Conservation (phyloP, 2,888 invertebrate species). For the Drosophila pseudotalamancana region DNA sequence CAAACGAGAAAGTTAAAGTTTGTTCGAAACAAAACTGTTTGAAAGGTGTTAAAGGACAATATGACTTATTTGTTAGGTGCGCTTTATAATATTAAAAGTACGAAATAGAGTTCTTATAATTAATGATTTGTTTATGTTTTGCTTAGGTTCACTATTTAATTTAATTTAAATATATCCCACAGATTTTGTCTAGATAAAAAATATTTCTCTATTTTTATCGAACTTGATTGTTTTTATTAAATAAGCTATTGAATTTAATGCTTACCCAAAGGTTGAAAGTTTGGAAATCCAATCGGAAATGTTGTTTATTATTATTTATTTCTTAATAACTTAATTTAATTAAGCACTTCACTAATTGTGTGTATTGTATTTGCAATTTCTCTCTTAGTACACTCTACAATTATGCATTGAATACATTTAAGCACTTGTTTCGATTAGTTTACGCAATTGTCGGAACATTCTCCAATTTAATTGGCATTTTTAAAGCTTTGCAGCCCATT, state of each 20-base stretch:
- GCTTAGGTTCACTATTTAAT: too few species aligned
- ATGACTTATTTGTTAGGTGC: not conserved
- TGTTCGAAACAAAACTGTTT: slow-evolving; percentile 14
- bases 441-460: slow-evolving; percentile 33
- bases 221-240: not conserved
- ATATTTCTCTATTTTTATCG: too few species aligned
- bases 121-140: not conserved
- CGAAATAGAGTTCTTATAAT: too few species aligned
- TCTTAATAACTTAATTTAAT: slow-evolving; percentile 1
- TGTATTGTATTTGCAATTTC: slow-evolving; percentile 53
- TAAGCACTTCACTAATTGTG: slow-evolving; percentile 40
- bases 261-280: slow-evolving; percentile 44
- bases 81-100: too few species aligned
- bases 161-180: too few species aligned
- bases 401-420: slow-evolving; percentile 39
- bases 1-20: slow-evolving; percentile 45
- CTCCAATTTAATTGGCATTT: slow-evolving; percentile 39
- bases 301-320: not conserved
- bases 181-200: too few species aligned
- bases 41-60: slow-evolving; percentile 8
- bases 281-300: slow-evolving; percentile 49
- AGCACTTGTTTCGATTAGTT: slow-evolving; percentile 41
- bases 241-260: not conserved
- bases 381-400: slow-evolving; percentile 31
- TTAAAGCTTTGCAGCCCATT: slow-evolving; percentile 23